A percentile compares a stretch with the other conserved stretches of the same genome.
These are phyloP conservation scores for Rhogogaster chlorosoma DNA, from an alignment of 2,888 invertebrate species.

Conservation along the genomic window DNA sequence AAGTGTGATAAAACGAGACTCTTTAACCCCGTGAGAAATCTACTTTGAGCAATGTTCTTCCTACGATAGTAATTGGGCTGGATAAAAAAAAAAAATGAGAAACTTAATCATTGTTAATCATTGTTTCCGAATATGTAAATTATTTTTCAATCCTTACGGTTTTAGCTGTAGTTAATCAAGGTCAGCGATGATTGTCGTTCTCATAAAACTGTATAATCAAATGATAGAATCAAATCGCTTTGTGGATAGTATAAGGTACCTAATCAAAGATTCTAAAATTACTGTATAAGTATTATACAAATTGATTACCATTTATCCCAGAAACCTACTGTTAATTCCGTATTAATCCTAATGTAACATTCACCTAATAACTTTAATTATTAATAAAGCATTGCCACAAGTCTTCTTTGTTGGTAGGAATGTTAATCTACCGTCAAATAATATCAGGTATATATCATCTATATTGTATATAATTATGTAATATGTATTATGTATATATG, in stretches of 20 bases:
- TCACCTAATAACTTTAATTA: constrained; percentile 49
- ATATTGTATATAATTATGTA: no score
- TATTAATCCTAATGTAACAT: constrained; percentile 59
- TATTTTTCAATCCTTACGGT: neutral
- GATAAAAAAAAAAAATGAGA: constrained; percentile 50
- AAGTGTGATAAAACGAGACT: neutral
- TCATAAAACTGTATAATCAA: constrained; percentile 62
- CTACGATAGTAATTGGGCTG: constrained; percentile 59
- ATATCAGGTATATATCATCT: neutral
- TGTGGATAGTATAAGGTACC: constrained; percentile 47
- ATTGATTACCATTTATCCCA: constrained; percentile 40
- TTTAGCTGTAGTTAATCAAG: neutral
- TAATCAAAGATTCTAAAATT: neutral
- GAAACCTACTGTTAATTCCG: constrained; percentile 34
- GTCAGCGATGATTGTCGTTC: constrained; percentile 70
- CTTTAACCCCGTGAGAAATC: constrained; percentile 59
- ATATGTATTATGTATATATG: no score
- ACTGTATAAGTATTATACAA: constrained; percentile 18
- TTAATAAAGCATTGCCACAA: constrained; percentile 56
- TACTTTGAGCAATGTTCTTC: constrained; percentile 70
- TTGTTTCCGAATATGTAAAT: neutral
- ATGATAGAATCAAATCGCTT: constrained; percentile 59
- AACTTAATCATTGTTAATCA: neutral
- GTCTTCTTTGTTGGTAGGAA: constrained; percentile 44
- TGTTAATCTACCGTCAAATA: constrained; percentile 16